Percentiles rank a stretch among this genome's conserved stretches.
These are phyloP conservation scores for Lasioglossum lativentre DNA, from an alignment of 2,888 invertebrate species.

Conservation along the genomic window DNA sequence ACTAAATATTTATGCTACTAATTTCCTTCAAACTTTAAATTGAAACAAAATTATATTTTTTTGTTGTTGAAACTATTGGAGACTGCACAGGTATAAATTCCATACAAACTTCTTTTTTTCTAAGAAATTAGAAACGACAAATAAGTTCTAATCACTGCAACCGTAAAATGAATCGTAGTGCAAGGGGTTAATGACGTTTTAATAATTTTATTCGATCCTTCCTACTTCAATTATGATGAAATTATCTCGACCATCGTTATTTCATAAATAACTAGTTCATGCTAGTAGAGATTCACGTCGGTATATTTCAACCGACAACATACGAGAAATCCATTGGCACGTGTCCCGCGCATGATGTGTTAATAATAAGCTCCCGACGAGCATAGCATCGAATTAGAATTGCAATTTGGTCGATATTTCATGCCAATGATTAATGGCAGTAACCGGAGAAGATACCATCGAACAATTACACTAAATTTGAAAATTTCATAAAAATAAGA, in stretches of 20 bases:
- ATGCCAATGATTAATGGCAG: neutral
- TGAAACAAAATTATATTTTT: too few species aligned
- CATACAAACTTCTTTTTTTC: too few species aligned
- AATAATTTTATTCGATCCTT: neutral
- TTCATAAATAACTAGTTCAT: neutral
- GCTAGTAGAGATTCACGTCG: neutral
- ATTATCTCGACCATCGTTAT: neutral
- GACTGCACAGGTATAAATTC: too few species aligned
- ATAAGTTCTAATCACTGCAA: too few species aligned
- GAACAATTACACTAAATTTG: neutral
- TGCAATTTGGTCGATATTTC: neutral
- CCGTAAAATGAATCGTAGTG: too few species aligned
- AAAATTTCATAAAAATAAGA: neutral
- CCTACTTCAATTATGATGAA: neutral
- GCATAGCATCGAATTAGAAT: neutral
- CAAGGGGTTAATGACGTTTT: too few species aligned
- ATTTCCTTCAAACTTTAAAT: too few species aligned
- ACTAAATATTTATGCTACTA: too few species aligned
- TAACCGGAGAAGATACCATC: neutral
- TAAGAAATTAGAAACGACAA: too few species aligned
- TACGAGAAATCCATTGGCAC: neutral
- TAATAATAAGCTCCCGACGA: neutral
- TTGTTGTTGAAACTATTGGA: too few species aligned
- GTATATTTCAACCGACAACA: neutral
- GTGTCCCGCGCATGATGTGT: neutral